Conservation (phyloP, 2,113 vertebrate genomes). For the Scomber japonicus region DNA sequence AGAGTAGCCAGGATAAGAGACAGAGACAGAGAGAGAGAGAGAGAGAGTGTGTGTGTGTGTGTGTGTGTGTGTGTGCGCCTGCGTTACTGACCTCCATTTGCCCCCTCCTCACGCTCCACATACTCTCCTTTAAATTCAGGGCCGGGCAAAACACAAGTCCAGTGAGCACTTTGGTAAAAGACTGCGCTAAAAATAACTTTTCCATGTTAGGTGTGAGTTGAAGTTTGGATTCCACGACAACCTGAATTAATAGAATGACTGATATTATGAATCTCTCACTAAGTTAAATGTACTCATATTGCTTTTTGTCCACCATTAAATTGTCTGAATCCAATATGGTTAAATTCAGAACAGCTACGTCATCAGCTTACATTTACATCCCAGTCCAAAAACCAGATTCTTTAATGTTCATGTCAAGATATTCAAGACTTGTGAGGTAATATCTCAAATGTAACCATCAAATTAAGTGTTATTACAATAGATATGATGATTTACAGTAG, state of each 20-base stretch:
- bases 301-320: background rate
- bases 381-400: too few species aligned
- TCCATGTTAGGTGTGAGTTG: background rate
- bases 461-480: too few species aligned
- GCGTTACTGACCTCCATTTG: constrained; percentile 28
- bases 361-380: too few species aligned
- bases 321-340: background rate
- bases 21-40: constrained; percentile 8
- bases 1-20: constrained; percentile 58
- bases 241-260: background rate
- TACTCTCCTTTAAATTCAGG: constrained; percentile 19
- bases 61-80: constrained; percentile 9
- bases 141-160: constrained; percentile 1
- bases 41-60: constrained; percentile 7
- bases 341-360: too few species aligned
- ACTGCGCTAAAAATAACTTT: constrained; percentile 10
- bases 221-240: background rate
- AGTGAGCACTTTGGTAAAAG: background rate
- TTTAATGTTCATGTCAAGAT: too few species aligned
- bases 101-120: background rate
- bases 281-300: background rate
- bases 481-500: background rate
- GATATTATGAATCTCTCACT: background rate
- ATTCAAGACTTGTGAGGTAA: too few species aligned
- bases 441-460: too few species aligned